phyloP scores from a whole-genome alignment of 2,888 invertebrate genomes.

The Stegophylla sp. region DNA sequence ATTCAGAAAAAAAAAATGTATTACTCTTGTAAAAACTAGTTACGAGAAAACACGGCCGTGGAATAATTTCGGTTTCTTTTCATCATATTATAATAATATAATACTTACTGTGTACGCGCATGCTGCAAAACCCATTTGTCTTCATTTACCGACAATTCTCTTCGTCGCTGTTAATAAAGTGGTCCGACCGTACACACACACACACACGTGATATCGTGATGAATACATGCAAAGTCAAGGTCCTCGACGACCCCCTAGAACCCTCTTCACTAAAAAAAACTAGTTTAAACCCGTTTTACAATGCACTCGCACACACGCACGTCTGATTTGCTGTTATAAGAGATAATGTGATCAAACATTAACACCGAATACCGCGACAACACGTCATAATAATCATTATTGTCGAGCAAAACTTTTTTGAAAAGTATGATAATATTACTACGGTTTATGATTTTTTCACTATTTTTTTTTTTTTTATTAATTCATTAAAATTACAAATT shows the following conservation, averaged over 20 bases:
- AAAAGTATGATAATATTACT: no score
- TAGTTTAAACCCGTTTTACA: constrained; percentile 35
- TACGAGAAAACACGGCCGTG: constrained; percentile 30
- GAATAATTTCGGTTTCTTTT: constrained; percentile 48
- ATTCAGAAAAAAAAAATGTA: constrained; percentile 10
- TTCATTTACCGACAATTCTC: constrained; percentile 57
- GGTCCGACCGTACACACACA: constrained; percentile 52
- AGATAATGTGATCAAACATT: constrained; percentile 3
- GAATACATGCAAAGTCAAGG: constrained; percentile 47
- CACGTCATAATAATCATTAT: no score
- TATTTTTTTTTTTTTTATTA: no score
- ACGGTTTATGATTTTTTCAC: no score
- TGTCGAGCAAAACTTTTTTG: no score
- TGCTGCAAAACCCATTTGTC: constrained; percentile 55
- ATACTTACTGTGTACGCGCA: background rate
- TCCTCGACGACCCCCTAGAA: constrained; percentile 51
- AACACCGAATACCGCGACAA: background rate
- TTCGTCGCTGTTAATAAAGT: constrained; percentile 58
- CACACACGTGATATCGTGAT: constrained; percentile 42
- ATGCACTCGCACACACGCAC: background rate
- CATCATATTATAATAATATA: constrained; percentile 1
- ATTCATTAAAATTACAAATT: no score
- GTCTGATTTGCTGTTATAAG: background rate
- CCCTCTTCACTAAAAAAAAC: constrained; percentile 54
- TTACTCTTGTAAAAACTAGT: constrained; percentile 52